Conservation (phyloP, 2,888 invertebrate species). For the Hymenopus coronatus region DNA sequence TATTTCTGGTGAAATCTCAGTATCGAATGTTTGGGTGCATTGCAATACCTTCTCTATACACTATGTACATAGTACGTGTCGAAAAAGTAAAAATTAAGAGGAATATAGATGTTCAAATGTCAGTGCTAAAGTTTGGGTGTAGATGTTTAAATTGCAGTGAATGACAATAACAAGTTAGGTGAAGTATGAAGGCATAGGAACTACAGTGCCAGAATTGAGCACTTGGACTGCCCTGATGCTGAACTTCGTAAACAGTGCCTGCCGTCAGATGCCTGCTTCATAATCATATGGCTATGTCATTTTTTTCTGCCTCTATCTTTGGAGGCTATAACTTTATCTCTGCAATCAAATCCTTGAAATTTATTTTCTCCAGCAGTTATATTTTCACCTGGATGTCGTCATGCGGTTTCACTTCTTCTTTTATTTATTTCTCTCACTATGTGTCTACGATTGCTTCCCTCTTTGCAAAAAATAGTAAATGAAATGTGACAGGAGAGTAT, state of each 20-base stretch:
- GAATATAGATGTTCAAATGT: too few species aligned
- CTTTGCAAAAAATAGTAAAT: background rate
- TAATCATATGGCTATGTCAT: background rate
- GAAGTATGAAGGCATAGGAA: too few species aligned
- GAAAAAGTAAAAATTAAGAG: too few species aligned
- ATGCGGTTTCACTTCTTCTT: background rate
- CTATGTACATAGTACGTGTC: too few species aligned
- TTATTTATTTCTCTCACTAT: background rate
- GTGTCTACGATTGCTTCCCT: background rate
- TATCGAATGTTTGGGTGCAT: too few species aligned
- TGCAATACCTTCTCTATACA: too few species aligned
- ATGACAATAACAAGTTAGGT: too few species aligned
- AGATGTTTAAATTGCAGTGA: too few species aligned
- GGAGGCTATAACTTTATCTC: background rate
- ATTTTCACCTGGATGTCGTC: background rate
- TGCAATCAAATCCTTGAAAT: background rate
- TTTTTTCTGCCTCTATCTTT: background rate
- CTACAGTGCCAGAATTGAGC: too few species aligned
- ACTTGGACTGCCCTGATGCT: background rate
- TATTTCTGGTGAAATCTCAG: too few species aligned
- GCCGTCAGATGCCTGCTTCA: background rate
- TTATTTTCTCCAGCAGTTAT: background rate
- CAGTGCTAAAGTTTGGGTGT: too few species aligned
- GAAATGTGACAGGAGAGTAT: background rate
- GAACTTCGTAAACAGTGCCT: background rate